These are phyloP conservation scores for Upupa epops DNA, from an alignment of 2,113 vertebrate genomes.

Conservation along the genomic window DNA sequence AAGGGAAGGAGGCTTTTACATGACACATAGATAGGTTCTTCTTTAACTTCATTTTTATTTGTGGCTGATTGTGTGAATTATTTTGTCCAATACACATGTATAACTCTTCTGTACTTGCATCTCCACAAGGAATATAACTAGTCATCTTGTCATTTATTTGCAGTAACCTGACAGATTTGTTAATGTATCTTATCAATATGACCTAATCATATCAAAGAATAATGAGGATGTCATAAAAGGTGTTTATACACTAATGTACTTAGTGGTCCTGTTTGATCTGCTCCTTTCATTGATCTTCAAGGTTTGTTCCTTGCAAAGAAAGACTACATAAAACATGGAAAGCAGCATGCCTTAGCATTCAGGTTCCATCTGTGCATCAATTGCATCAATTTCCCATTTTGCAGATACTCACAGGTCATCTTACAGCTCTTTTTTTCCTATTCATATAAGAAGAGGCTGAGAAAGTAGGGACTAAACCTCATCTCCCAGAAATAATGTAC, in stretches of 20 bases:
- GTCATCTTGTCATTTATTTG: not conserved
- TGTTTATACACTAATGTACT: not conserved
- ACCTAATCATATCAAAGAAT: not conserved
- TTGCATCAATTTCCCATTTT: not conserved
- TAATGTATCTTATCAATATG: not conserved
- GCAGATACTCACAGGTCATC: not conserved
- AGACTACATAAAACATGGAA: not conserved
- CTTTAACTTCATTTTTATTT: not conserved
- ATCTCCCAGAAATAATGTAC: not conserved
- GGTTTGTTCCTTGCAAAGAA: not conserved
- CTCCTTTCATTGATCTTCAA: not conserved
- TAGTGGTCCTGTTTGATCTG: not conserved
- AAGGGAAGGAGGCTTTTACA: not conserved
- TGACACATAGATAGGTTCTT: not conserved
- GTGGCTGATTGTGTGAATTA: not conserved
- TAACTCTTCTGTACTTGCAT: not conserved
- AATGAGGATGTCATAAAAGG: not conserved
- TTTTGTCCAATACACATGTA: not conserved
- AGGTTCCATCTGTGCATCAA: not conserved
- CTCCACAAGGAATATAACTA: not conserved
- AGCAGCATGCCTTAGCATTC: not conserved
- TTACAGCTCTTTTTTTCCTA: not conserved
- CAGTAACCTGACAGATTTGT: not conserved
- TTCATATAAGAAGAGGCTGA: not conserved
- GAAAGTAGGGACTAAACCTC: not conserved